Conservation (phyloP, 2,797 vertebrate species). For the Tarsius wallacei region DNA sequence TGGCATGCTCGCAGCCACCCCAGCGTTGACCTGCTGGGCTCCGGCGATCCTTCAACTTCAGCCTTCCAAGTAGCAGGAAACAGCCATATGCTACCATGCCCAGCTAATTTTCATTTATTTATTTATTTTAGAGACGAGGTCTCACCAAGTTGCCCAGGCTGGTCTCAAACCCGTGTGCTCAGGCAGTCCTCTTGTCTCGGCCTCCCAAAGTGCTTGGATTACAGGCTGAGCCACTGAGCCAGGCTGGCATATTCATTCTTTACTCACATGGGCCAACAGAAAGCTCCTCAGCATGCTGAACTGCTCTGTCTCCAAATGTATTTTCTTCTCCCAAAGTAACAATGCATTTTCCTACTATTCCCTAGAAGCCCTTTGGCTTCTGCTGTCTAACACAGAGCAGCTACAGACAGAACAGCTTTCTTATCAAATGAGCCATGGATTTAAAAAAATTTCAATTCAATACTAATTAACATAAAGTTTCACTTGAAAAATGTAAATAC, state of each 20-base stretch:
- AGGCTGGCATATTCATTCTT: neutral
- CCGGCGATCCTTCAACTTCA: too few relatives aligned
- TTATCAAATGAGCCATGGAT: conserved; percentile 56
- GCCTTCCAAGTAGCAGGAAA: too few relatives aligned
- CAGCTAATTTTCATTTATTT: too few relatives aligned
- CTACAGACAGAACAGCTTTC: conserved; percentile 25
- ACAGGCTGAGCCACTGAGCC: too few relatives aligned
- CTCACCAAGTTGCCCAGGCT: too few relatives aligned
- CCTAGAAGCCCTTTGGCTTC: neutral
- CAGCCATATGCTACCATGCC: too few relatives aligned
- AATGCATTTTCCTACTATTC: conserved; percentile 26
- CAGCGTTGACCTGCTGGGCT: too few relatives aligned
- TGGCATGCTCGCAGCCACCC: too few relatives aligned
- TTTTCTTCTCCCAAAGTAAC: neutral
- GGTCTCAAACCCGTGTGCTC: too few relatives aligned
- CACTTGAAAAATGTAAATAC: conserved; percentile 64
- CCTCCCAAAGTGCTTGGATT: too few relatives aligned
- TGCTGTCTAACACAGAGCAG: conserved; percentile 21
- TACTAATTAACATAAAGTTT: conserved; percentile 67
- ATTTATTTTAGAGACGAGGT: too few relatives aligned
- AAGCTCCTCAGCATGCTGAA: neutral
- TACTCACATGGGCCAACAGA: neutral
- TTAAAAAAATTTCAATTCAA: conserved; percentile 66
- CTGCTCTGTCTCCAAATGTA: neutral
- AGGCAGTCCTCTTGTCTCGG: too few relatives aligned